Evolutionary conservation across 1,140 invertebrate species (phyloP), one percentile per base, ranked within the genome.

Genomic region (Drosophila nigrodunni): DNA sequence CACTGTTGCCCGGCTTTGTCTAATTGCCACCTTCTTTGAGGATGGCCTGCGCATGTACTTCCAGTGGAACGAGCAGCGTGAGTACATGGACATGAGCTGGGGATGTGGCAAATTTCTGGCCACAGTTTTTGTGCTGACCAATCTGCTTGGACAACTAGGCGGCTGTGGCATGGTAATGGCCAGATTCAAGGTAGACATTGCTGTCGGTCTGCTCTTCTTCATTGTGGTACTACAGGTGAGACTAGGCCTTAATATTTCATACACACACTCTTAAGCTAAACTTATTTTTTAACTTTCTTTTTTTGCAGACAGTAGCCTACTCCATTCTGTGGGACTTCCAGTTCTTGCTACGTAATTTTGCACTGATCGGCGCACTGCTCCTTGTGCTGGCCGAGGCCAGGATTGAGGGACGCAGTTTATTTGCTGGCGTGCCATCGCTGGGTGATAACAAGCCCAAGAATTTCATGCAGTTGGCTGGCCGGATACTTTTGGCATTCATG

Each of bases 21-120:
- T 99, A n/a, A 99, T 99, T 81, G 98, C 98, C 68, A 99, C 99
- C 80, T 99, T 99, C 94, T 94, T 99, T 34, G 99, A 99, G 94
- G 99, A 99, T 95, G 99, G 99, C 0, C 94, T 99, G 43, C 95
- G 99, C 73, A 99, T 99, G 99, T 99, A 97, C 96, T 96, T 97
- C 85, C 99, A 99, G 93, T 99, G 99, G 99, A 95, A 95, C 37
- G 98, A 99, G 90, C 99, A 99, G 92, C 94, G 98, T 37, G 98
- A 99, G 90, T 99, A 99, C 91, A 99, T 99, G 97, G 96, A 99
- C 91, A 96, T 97, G 93, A 98, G 97, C 3, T 99, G 99, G 99
- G 95, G 96, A n/a, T 99, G 98, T 94, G 99, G 99, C 3, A 96
- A 95, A 87, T 96, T 98, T 80, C 78, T 98, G 43, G 97, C 96